phyloP scores from a whole-genome alignment of 2,888 invertebrate species.

The Phania funesta region DNA sequence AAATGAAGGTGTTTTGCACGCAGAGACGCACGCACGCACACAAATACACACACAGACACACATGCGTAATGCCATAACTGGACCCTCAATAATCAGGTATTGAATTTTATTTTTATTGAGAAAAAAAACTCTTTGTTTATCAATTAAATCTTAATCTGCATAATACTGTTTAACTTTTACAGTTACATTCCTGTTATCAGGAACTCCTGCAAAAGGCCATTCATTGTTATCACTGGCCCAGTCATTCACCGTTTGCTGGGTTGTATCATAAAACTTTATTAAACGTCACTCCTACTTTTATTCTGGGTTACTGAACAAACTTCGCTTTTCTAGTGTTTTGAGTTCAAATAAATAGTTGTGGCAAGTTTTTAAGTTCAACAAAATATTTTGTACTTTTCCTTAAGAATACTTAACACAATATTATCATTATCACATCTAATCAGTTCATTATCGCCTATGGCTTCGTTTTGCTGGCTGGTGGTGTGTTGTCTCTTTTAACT shows the following conservation, averaged over 20 bases:
- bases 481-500: background rate
- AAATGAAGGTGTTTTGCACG: background rate
- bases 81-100: conserved; percentile 13
- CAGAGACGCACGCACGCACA: background rate
- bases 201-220: background rate
- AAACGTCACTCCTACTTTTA: conserved; percentile 45
- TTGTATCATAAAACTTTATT: conserved; percentile 30
- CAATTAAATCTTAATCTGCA: conserved; percentile 55
- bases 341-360: background rate
- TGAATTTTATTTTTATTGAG: conserved; percentile 31
- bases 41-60: background rate
- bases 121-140: conserved; percentile 17
- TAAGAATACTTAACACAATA: conserved; percentile 46
- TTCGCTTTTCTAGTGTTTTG: background rate
- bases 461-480: background rate
- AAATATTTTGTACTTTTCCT: background rate
- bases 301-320: background rate
- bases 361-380: background rate
- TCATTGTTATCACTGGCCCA: conserved; percentile 19
- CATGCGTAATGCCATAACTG: background rate
- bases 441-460: conserved; percentile 46
- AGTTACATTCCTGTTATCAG: conserved; percentile 27
- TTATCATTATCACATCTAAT: conserved; percentile 64
- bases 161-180: conserved; percentile 55
- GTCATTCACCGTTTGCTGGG: background rate